Conservation (phyloP, 2,888 invertebrate genomes). For the Morpho deidamia region DNA sequence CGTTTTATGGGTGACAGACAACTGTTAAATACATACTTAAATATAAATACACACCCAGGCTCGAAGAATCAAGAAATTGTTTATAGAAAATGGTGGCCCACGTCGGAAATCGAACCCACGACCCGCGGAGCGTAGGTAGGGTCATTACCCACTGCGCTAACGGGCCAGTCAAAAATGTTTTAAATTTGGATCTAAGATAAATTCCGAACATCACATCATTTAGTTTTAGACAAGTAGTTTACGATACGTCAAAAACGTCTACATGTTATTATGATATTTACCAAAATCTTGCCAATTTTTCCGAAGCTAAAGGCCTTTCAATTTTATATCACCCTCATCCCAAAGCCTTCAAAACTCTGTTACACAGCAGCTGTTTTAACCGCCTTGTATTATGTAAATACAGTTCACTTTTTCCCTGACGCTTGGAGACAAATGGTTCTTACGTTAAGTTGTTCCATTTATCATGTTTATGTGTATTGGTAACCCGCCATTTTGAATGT, state of each 20-base stretch:
- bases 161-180: too few relatives aligned
- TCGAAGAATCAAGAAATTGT: too few relatives aligned
- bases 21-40: too few relatives aligned
- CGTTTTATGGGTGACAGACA: too few relatives aligned
- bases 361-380: slow-evolving; percentile 23
- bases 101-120: too few relatives aligned
- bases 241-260: too few relatives aligned
- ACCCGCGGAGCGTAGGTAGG: too few relatives aligned
- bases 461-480: slow-evolving; percentile 49
- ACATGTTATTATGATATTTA: slow-evolving; percentile 6
- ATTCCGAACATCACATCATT: neutral
- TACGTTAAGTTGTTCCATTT: slow-evolving; percentile 48
- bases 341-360: slow-evolving; percentile 8
- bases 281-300: slow-evolving; percentile 5
- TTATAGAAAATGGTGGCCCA: too few relatives aligned
- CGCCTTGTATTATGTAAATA: slow-evolving; percentile 50
- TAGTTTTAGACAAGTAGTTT: neutral
- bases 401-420: slow-evolving; percentile 42
- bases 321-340: slow-evolving; percentile 25
- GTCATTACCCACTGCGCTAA: too few relatives aligned
- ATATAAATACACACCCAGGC: too few relatives aligned
- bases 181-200: too few relatives aligned
- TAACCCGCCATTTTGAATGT: slow-evolving; percentile 14
- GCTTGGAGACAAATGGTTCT: slow-evolving; percentile 51
- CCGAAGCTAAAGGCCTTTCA: slow-evolving; percentile 22